phyloP scores from a whole-genome alignment of 2,797 vertebrate species.

The Yasuhikotakia modesta region DNA sequence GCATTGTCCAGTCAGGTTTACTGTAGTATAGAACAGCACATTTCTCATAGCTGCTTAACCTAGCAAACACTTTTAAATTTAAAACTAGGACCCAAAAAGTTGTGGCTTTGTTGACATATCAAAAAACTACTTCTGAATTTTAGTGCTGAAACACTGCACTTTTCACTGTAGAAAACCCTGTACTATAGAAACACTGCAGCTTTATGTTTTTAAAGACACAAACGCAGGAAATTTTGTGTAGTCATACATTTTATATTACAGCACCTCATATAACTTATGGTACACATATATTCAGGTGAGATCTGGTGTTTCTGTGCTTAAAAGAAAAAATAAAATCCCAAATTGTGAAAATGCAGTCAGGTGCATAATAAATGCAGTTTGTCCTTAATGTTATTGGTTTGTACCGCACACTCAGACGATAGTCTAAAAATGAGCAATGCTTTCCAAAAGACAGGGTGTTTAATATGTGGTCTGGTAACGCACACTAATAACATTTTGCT shows the following conservation, averaged over 20 bases:
- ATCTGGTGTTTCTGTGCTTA: constrained; percentile 4
- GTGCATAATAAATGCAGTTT: neutral
- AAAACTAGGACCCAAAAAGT: too few relatives aligned
- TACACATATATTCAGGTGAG: neutral
- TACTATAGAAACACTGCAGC: too few relatives aligned
- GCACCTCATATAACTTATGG: neutral
- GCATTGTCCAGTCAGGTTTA: too few relatives aligned
- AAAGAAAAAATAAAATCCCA: constrained; percentile 28
- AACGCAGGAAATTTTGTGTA: constrained; percentile 1
- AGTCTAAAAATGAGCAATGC: neutral
- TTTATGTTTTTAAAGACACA: too few relatives aligned
- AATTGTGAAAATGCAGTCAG: neutral
- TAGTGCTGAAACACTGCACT: too few relatives aligned
- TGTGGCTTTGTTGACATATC: too few relatives aligned
- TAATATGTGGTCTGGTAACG: constrained; percentile 7
- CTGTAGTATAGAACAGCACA: too few relatives aligned
- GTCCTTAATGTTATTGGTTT: neutral
- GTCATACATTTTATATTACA: neutral
- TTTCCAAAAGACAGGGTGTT: constrained; percentile 12
- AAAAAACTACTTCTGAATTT: too few relatives aligned
- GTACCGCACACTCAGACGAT: neutral
- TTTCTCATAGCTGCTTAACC: too few relatives aligned
- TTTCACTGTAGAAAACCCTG: too few relatives aligned
- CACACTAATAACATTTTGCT: constrained; percentile 16
- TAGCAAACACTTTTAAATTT: too few relatives aligned